These are phyloP conservation scores for Hyposoter didymator DNA, from an alignment of 2,888 invertebrate species.

Conservation along the genomic window DNA sequence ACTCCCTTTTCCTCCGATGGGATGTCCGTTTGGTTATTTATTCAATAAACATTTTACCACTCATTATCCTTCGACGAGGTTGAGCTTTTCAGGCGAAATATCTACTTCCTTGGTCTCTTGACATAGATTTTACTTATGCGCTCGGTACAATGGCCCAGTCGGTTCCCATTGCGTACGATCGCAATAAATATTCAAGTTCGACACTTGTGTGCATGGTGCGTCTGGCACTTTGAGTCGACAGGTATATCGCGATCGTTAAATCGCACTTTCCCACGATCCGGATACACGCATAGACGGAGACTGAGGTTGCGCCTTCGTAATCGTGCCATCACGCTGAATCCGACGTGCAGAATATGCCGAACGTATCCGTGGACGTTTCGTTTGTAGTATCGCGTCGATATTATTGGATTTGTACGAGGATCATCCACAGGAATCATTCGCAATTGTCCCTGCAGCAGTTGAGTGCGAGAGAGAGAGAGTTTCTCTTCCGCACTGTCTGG, in stretches of 20 bases:
- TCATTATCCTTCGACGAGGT: neutral
- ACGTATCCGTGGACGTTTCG: slow-evolving; percentile 1
- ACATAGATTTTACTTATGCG: no score
- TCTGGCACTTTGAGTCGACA: slow-evolving; percentile 41
- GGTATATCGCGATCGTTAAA: slow-evolving; percentile 44
- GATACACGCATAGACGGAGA: neutral
- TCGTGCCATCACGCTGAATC: slow-evolving; percentile 11
- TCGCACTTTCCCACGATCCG: slow-evolving; percentile 35
- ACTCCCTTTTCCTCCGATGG: neutral
- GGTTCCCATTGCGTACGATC: slow-evolving; percentile 53
- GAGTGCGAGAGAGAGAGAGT: slow-evolving; percentile 43
- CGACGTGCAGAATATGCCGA: neutral
- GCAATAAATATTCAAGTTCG: slow-evolving; percentile 38
- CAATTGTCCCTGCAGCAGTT: slow-evolving; percentile 30
- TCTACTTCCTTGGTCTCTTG: neutral
- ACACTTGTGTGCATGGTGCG: slow-evolving; percentile 24
- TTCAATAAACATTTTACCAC: neutral
- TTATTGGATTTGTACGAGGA: neutral
- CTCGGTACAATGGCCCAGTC: neutral
- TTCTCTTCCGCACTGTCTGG: slow-evolving; percentile 59
- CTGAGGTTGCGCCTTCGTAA: slow-evolving; percentile 37
- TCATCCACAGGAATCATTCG: slow-evolving; percentile 8
- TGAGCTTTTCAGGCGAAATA: neutral
- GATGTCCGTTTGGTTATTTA: neutral
- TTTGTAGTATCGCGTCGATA: neutral